These are phyloP conservation scores for Morinoia aosen DNA, from an alignment of 2,888 invertebrate species.

Conservation along the genomic window DNA sequence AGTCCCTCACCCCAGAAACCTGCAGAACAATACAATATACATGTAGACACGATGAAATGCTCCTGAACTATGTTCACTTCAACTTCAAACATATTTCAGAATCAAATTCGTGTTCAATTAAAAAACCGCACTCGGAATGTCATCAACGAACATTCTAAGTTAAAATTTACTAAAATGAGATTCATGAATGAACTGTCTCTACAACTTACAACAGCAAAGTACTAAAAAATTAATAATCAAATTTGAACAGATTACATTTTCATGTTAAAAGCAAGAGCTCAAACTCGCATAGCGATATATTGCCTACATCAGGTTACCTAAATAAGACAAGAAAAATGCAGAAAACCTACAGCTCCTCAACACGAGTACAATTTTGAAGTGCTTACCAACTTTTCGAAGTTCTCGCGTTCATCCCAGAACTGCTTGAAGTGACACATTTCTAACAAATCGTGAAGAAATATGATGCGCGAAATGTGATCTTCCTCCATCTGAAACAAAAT, in stretches of 20 bases:
- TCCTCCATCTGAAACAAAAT: constrained; percentile 76
- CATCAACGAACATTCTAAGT: too few species aligned
- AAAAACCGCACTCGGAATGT: not conserved
- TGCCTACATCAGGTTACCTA: too few species aligned
- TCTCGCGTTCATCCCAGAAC: constrained; percentile 80
- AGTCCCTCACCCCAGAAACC: constrained; percentile 86
- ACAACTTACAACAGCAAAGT: too few species aligned
- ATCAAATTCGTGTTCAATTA: not conserved
- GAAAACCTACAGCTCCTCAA: not conserved
- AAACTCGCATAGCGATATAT: too few species aligned
- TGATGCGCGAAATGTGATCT: constrained; percentile 88
- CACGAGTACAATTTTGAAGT: not conserved
- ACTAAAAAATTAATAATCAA: too few species aligned
- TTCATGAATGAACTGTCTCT: too few species aligned
- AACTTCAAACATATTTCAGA: not conserved
- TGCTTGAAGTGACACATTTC: constrained; percentile 93
- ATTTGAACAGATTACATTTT: too few species aligned
- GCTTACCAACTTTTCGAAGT: constrained; percentile 68
- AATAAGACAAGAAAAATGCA: too few species aligned
- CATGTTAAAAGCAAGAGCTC: too few species aligned
- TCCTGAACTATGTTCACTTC: not conserved
- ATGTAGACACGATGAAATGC: not conserved
- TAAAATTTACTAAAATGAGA: too few species aligned
- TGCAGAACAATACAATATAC: constrained; percentile 73
- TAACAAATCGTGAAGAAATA: constrained; percentile 89